Conservation (phyloP, 92 coral and sea anemone genomes). For the Zoanthus solanderi region DNA sequence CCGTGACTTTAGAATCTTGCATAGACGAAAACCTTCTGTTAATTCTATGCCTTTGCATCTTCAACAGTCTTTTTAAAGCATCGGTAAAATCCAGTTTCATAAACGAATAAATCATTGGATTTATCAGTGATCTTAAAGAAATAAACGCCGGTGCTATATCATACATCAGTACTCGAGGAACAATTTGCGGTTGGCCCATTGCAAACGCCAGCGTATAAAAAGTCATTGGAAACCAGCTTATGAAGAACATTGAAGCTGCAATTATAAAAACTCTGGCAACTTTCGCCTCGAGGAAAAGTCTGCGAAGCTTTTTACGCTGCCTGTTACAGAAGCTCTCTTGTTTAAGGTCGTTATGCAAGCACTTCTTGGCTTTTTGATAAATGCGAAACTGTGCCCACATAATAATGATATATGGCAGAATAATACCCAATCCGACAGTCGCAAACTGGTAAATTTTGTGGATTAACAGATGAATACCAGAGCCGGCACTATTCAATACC, state of each 20-base stretch:
- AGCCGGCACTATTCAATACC: neutral
- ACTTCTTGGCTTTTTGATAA: conserved; percentile 40
- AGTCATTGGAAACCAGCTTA: conserved; percentile 38
- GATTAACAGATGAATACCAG: conserved; percentile 12
- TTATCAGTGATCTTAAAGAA: conserved; percentile 22
- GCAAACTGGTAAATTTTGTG: conserved; percentile 38
- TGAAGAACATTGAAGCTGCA: conserved; percentile 32
- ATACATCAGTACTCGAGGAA: conserved; percentile 25
- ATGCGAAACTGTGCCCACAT: conserved; percentile 46
- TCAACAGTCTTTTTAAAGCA: conserved; percentile 13
- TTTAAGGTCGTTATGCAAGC: conserved; percentile 25
- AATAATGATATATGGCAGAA: conserved; percentile 18
- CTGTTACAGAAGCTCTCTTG: neutral
- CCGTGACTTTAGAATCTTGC: conserved; percentile 4
- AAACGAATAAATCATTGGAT: conserved; percentile 33
- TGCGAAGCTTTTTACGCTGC: neutral
- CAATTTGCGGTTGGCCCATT: conserved; percentile 13
- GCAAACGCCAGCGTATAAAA: conserved; percentile 40
- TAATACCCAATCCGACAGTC: conserved; percentile 9
- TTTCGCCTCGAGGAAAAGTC: conserved; percentile 35
- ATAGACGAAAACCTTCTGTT: neutral
- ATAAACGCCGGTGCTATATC: conserved; percentile 42
- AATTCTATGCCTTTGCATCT: neutral
- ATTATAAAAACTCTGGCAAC: conserved; percentile 38
- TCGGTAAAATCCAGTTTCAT: conserved; percentile 35